phyloP scores from a whole-genome alignment of 1,140 invertebrate species.

The Solenopsis invicta region DNA sequence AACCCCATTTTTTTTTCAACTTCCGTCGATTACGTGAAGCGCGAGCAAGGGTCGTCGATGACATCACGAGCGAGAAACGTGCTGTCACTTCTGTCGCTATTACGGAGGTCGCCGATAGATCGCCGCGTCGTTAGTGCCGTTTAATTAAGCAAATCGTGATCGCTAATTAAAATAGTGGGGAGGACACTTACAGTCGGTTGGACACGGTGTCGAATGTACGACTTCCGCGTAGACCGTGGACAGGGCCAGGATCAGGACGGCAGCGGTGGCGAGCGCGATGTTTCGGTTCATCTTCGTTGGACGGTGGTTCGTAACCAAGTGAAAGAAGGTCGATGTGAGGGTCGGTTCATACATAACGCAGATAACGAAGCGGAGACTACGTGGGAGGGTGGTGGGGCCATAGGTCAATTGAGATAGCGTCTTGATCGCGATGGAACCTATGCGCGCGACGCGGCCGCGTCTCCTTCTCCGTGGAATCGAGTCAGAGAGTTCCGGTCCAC shows the following conservation, averaged over 20 bases:
- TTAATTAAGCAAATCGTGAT: constrained; percentile 33
- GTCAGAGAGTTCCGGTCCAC: not conserved
- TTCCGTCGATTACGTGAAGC: not conserved
- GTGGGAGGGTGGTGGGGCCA: constrained; percentile 74
- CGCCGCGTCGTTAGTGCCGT: not conserved
- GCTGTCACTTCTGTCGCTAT: not conserved
- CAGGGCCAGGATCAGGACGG: constrained; percentile 69
- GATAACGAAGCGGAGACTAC: constrained; percentile 62
- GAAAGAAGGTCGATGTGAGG: constrained; percentile 76
- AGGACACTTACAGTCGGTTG: constrained; percentile 73
- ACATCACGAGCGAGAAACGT: constrained; percentile 1
- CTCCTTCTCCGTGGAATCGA: constrained; percentile 8
- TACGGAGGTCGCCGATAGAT: not conserved
- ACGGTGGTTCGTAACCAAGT: constrained; percentile 76
- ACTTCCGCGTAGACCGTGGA: constrained; percentile 72
- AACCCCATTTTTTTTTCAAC: constrained; percentile 9
- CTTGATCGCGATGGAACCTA: constrained; percentile 53
- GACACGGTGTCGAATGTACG: constrained; percentile 70
- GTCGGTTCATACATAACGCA: constrained; percentile 62
- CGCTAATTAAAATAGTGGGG: not conserved
- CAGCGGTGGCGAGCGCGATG: constrained; percentile 68
- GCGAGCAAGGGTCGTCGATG: not conserved
- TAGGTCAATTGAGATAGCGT: constrained; percentile 84
- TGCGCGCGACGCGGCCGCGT: not conserved
- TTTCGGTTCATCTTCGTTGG: constrained; percentile 77